Percentiles rank a stretch among this genome's conserved stretches.
Conservation (phyloP, 2,888 invertebrate species). For the Taenaris catops region DNA sequence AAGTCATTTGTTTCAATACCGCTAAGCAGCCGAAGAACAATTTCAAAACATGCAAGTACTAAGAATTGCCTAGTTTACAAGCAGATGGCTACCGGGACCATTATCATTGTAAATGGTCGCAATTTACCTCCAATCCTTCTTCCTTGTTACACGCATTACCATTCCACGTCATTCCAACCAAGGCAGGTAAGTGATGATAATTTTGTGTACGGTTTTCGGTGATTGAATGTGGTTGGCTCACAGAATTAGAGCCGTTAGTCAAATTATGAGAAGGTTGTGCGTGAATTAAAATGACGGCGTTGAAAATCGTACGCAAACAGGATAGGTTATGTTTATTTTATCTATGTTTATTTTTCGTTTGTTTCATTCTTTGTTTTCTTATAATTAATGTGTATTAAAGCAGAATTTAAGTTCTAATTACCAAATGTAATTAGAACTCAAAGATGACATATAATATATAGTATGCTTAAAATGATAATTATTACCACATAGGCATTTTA, state of each 20-base stretch:
- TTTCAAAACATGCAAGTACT: constrained; percentile 51
- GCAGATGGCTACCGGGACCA: constrained; percentile 53
- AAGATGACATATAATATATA: no score
- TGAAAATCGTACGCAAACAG: no score
- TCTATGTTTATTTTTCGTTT: no score
- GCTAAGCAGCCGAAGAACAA: constrained; percentile 42
- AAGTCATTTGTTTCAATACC: constrained; percentile 13
- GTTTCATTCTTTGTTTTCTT: no score
- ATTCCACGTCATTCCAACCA: constrained; percentile 23
- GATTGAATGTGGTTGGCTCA: constrained; percentile 31
- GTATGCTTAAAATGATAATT: no score
- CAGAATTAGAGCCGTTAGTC: constrained; percentile 16
- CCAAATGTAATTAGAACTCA: no score
- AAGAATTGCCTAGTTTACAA: constrained; percentile 54
- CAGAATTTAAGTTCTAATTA: no score
- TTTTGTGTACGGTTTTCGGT: constrained; percentile 35
- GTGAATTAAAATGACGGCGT: no score
- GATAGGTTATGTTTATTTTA: no score
- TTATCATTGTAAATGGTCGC: constrained; percentile 60
- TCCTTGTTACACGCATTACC: constrained; percentile 40
- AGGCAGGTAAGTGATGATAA: constrained; percentile 23
- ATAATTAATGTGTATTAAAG: no score
- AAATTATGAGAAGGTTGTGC: constrained; percentile 10
- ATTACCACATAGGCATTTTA: no score
- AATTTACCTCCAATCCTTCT: constrained; percentile 45